Conservation (phyloP, 2,888 invertebrate genomes). For the Taenaris catops region DNA sequence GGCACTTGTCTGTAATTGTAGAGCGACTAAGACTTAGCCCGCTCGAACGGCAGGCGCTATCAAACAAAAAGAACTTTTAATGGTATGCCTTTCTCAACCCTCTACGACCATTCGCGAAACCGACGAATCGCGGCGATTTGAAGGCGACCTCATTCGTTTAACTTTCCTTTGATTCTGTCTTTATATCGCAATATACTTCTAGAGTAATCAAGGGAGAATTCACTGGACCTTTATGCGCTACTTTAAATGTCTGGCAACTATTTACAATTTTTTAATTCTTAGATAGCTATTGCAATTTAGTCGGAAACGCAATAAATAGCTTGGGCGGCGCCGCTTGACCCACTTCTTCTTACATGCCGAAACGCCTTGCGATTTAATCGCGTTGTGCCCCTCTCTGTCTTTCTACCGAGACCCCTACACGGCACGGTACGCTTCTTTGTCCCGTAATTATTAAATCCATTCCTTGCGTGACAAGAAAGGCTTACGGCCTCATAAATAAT, state of each 20-base stretch:
- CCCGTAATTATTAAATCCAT: conserved; percentile 73
- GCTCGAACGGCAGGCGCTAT: conserved; percentile 55
- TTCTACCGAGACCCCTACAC: conserved; percentile 65
- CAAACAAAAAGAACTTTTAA: conserved; percentile 72
- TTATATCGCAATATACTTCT: conserved; percentile 14
- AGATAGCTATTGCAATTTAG: conserved; percentile 63
- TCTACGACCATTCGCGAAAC: conserved; percentile 26
- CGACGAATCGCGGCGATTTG: conserved; percentile 11
- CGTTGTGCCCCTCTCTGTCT: conserved; percentile 62
- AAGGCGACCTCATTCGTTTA: conserved; percentile 33
- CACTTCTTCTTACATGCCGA: conserved; percentile 76
- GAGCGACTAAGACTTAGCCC: conserved; percentile 69
- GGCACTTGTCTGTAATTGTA: conserved; percentile 78
- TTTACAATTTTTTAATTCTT: conserved; percentile 21
- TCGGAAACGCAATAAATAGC: conserved; percentile 74
- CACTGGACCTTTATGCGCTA: conserved; percentile 7
- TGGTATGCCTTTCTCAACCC: conserved; percentile 54
- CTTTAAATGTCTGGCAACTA: conserved; percentile 15
- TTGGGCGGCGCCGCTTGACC: conserved; percentile 71
- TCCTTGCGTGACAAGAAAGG: conserved; percentile 54
- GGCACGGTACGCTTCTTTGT: conserved; percentile 66
- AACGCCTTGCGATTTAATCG: conserved; percentile 76
- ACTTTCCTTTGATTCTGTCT: conserved; percentile 24
- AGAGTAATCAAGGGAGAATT: conserved; percentile 8
- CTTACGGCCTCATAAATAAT: conserved; percentile 43